A percentile compares a stretch with the other conserved stretches of the same genome.
These are phyloP conservation scores for Dasysyrphus tricinctus DNA, from an alignment of 2,888 invertebrate species.

Conservation along the genomic window DNA sequence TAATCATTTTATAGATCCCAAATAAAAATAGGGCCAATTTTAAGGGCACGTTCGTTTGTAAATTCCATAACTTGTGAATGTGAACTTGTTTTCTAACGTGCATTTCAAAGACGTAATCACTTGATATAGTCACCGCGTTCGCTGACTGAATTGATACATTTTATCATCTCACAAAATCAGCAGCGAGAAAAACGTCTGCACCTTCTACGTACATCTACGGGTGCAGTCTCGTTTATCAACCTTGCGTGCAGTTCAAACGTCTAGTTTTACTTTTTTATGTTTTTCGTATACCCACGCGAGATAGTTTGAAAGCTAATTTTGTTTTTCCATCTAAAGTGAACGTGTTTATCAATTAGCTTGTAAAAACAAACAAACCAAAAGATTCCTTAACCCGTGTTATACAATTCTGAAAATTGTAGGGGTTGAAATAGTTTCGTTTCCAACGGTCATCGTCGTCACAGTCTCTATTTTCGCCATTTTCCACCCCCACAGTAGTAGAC, in stretches of 20 bases:
- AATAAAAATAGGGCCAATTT: constrained; percentile 22
- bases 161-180: constrained; percentile 7
- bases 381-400: constrained; percentile 49
- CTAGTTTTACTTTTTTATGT: constrained; percentile 11
- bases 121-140: not conserved
- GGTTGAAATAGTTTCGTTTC: constrained; percentile 45
- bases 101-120: constrained; percentile 9
- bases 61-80: not conserved
- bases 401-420: constrained; percentile 53
- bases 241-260: constrained; percentile 26
- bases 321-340: constrained; percentile 27
- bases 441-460: constrained; percentile 55
- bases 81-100: constrained; percentile 7
- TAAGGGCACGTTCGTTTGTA: not conserved
- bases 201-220: constrained; percentile 3
- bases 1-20: constrained; percentile 53
- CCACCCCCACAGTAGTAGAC: constrained; percentile 27
- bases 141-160: constrained; percentile 12
- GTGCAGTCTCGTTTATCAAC: constrained; percentile 60
- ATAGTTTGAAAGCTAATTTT: constrained; percentile 9
- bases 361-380: constrained; percentile 17
- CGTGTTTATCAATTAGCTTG: constrained; percentile 45
- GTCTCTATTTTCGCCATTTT: constrained; percentile 6
- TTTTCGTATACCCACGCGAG: constrained; percentile 29
- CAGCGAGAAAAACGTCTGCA: constrained; percentile 15